These are phyloP conservation scores for Masticophis lateralis DNA, from an alignment of 2,797 vertebrate species.

Conservation along the genomic window DNA sequence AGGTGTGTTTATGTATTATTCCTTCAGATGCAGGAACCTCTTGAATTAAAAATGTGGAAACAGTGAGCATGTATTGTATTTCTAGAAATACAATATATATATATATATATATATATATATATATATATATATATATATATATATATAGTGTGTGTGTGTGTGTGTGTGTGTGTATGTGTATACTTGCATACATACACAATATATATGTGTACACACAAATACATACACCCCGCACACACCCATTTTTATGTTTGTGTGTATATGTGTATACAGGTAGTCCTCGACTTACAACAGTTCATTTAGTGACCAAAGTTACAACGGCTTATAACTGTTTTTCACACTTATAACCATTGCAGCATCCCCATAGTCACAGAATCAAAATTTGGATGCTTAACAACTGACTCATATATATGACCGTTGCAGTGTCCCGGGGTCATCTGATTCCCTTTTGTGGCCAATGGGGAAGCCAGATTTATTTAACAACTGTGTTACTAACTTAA, in stretches of 20 bases:
- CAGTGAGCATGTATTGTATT: slow-evolving; percentile 19
- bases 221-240: too few species aligned
- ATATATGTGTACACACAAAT: background rate
- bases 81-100: slow-evolving; percentile 50
- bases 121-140: too few species aligned
- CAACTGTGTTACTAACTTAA: background rate
- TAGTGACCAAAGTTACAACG: background rate
- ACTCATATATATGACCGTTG: background rate
- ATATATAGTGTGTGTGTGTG: too few species aligned
- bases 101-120: too few species aligned
- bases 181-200: background rate
- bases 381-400: background rate
- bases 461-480: background rate
- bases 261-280: background rate
- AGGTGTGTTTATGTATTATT: background rate
- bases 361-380: background rate
- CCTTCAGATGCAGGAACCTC: background rate
- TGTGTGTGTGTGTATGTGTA: background rate
- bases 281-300: background rate
- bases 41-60: slow-evolving; percentile 29
- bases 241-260: background rate
- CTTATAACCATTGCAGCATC: background rate
- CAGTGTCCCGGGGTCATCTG: background rate
- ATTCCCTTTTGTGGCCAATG: background rate
- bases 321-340: background rate